Base-by-base conservation (phyloP, 2,797 vertebrate species). In the Macropus fuliginosus region DNA sequence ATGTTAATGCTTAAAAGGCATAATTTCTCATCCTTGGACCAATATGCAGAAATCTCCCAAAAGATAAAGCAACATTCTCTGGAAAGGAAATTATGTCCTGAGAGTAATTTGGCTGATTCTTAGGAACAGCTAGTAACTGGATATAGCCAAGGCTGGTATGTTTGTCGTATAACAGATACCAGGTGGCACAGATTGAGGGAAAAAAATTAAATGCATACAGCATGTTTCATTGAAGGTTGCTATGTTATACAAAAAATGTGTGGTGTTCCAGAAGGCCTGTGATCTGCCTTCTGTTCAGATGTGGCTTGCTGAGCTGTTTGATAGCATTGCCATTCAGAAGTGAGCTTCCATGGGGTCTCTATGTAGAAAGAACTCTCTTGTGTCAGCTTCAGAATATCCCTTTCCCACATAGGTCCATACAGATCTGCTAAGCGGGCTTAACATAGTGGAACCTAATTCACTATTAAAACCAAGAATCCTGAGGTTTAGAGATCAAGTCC, bases 111-210 rank as follows among this genome's bases (percentile, higher is more conserved):
- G 97, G 96, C 97, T 97, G 91, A 59, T 94, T 97, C 90, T 93
- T 92, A 91, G 89, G 97, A 97, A 98, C 96, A 97, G 96, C 93
- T 96, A 96, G 97, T 97, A 95, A 97, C 93, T 9, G 93, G 95
- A 93, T 92, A 93, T 59, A 96, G 96, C 93, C 94, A 94, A 95
- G 97, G 94, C 62, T 57, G 16, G 87, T 91, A 66, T 95, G 96
- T 97, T 97, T 97, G 87, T 97, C 97, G 96, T 96, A 94, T 97
- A 97, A 97, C 94, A 96, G 97, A 95, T 46, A 93, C 95, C 97
- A 97, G 92, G 96, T 94, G 97, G 97, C 57, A 40, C 0, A 94
- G 95, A 74, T 81, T 81, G 91, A 94, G 62, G 81, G 40, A 94
- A 59, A 81, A 91, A 91, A 90, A 94, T 55, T 87, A 93, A 59